Evolutionary conservation across 37 sponge, comb jelly and placozoan species (phyloP), one percentile per base, ranked within the genome.

Genomic region (Ianthella basta): DNA sequence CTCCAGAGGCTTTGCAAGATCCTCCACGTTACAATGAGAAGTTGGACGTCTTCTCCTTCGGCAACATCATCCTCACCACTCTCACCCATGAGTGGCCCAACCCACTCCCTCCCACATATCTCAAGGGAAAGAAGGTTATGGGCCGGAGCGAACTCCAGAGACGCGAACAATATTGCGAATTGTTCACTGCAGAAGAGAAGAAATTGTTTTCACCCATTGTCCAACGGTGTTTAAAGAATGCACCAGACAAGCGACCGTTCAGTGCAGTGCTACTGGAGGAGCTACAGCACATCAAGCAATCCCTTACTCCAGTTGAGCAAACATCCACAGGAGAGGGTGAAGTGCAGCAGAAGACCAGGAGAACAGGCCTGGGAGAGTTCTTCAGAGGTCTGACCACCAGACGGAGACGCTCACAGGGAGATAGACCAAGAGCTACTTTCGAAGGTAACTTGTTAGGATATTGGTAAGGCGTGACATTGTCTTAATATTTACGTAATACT

Each of bases 41-140:
- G 70, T 2, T 32, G 1, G 70, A 69, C 34, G 8, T 69, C 70
- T 69, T 69, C 34, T 69, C 70, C 19, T 69, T 32, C 34, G 70
- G 70, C 6, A 30, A 30, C 27, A 33, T 69, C 18, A 69, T 69
- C 34, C 1, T 69, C 70, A 30, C 70, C 70, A 69, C 34, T 32
- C 18, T 69, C 29, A 69, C 70, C 1, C 70, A 69, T 69, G 34
- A 69, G 27, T 69, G 70, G 70, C 70, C 70, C 29, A 30, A 1
- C 6, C 70, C 70, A 69, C 12, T 30, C 29, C 70, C 33, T 13
- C 33, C 70, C 34, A 69, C 29, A 34, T 69, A 69, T 30, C 29
- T 34, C 8, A 33, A 69, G 12, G 50, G 8, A 44, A 35, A 30
- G 8, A 35, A 13, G 0, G 18, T 69, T 34, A 12, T 13, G 0